Conservation (phyloP, 2,797 vertebrate genomes). For the Galago senegalensis region DNA sequence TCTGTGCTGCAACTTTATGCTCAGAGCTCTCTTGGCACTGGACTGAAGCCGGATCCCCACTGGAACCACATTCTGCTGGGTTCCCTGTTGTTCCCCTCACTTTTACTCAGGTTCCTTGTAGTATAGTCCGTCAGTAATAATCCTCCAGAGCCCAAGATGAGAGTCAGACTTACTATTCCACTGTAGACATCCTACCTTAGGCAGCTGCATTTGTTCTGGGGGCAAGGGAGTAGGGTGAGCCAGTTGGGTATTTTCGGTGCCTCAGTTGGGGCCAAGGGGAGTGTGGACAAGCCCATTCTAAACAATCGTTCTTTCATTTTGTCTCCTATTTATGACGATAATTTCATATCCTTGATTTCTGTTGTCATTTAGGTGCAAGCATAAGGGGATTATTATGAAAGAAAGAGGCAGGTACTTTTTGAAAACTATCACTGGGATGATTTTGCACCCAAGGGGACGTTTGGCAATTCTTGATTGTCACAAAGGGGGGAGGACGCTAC, state of each 20-base stretch:
- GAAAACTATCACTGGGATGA: background rate
- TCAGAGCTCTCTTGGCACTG: background rate
- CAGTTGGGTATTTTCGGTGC: background rate
- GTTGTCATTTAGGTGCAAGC: background rate
- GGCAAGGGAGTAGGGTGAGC: background rate
- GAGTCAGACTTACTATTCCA: background rate
- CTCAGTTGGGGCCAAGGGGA: background rate
- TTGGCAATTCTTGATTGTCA: background rate
- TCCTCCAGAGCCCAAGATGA: background rate
- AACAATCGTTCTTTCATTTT: background rate
- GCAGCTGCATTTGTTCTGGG: background rate
- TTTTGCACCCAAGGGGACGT: background rate
- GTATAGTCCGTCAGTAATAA: background rate
- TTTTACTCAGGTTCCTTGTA: background rate
- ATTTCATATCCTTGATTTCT: slow-evolving; percentile 60
- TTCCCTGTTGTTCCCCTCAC: background rate
- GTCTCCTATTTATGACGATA: slow-evolving; percentile 26
- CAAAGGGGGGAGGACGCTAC: background rate
- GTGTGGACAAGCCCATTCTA: background rate
- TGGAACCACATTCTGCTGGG: background rate
- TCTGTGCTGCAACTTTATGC: background rate
- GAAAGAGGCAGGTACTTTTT: slow-evolving; percentile 9
- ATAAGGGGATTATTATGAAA: slow-evolving; percentile 38
- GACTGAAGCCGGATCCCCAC: background rate
- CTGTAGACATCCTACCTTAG: background rate